These are phyloP conservation scores for Gambelia wislizenii DNA, from an alignment of 2,797 vertebrate genomes.

Conservation along the genomic window DNA sequence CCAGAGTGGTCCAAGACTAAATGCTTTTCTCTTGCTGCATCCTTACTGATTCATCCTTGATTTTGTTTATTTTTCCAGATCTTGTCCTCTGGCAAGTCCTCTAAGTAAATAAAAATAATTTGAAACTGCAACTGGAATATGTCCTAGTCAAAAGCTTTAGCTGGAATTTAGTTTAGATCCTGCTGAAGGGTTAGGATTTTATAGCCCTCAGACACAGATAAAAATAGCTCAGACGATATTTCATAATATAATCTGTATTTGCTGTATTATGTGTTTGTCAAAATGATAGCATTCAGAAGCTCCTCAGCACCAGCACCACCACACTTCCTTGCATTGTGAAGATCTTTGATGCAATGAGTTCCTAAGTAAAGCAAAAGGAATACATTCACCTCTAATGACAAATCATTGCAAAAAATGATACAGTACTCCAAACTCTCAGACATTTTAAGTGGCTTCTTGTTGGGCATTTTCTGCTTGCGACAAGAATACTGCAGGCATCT, in stretches of 20 bases:
- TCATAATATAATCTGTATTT: conserved; percentile 21
- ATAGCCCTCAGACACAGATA: conserved; percentile 13
- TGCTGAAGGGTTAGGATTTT: conserved; percentile 17
- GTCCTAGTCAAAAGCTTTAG: conserved; percentile 30
- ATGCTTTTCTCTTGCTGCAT: conserved; percentile 63
- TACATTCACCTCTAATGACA: background rate
- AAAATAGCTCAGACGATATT: conserved; percentile 19
- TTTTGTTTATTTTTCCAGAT: conserved; percentile 49
- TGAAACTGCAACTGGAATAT: conserved; percentile 45
- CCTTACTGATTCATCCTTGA: conserved; percentile 53
- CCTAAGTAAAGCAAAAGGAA: background rate
- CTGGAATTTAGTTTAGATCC: conserved; percentile 38
- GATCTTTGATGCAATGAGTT: conserved; percentile 28
- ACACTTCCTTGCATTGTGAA: background rate
- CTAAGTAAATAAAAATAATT: conserved; percentile 55
- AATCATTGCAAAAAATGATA: background rate
- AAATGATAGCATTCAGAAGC: background rate
- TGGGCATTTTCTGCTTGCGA: background rate
- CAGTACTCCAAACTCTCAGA: conserved; percentile 18
- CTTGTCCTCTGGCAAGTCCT: conserved; percentile 55
- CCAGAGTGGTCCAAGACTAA: conserved; percentile 56
- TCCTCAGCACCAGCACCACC: background rate
- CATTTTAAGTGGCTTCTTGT: background rate
- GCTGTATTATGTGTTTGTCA: conserved; percentile 18
- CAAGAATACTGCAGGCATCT: background rate